These are phyloP conservation scores for Eidolon dupreanum DNA, from an alignment of 2,797 vertebrate species.

Conservation along the genomic window DNA sequence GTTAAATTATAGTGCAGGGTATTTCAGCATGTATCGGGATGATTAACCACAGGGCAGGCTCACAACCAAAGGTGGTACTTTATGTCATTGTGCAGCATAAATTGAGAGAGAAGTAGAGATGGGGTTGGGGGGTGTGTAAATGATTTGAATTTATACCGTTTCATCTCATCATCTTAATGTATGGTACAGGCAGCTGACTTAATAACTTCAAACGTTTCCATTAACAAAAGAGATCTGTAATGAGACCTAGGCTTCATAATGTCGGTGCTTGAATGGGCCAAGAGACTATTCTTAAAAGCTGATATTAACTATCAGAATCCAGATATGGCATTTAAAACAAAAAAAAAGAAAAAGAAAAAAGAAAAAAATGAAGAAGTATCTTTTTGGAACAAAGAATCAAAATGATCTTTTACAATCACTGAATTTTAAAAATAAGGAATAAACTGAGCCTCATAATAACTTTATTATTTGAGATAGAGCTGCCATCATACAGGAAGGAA, in stretches of 20 bases:
- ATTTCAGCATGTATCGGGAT: constrained; percentile 5
- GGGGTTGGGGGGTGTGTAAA: background rate
- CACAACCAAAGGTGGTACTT: constrained; percentile 43
- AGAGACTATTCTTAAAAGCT: constrained; percentile 65
- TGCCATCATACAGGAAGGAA: constrained; percentile 48
- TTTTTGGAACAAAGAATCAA: constrained; percentile 55
- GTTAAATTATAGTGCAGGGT: constrained; percentile 59
- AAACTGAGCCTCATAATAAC: constrained; percentile 19
- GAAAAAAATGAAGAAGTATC: background rate
- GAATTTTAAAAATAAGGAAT: constrained; percentile 44
- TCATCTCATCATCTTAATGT: constrained; percentile 57
- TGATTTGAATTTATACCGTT: constrained; percentile 54
- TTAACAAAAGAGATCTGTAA: constrained; percentile 42
- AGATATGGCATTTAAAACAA: constrained; percentile 50
- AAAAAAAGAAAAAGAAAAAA: background rate
- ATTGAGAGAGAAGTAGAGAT: constrained; percentile 55
- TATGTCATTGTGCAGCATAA: constrained; percentile 58
- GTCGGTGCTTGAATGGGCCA: constrained; percentile 29
- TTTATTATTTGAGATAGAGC: background rate
- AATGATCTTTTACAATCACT: background rate
- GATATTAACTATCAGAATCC: background rate
- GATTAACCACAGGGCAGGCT: constrained; percentile 33
- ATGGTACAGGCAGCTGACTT: background rate
- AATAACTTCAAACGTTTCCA: constrained; percentile 9
- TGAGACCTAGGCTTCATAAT: constrained; percentile 7